These are phyloP conservation scores for Takifugu bimaculatus DNA, from an alignment of 2,113 vertebrate genomes.

Conservation along the genomic window DNA sequence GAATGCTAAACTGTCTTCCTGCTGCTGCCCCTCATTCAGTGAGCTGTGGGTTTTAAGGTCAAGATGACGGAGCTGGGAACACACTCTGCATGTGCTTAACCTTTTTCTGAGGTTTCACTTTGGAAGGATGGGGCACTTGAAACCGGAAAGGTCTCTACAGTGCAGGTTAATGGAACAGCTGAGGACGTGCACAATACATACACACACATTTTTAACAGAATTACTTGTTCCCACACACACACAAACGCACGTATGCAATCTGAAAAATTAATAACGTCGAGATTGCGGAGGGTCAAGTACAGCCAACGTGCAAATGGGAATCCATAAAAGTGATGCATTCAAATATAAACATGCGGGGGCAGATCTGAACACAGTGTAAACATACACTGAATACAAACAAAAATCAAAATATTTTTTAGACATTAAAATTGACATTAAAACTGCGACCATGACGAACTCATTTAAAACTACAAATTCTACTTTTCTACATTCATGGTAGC, in stretches of 20 bases:
- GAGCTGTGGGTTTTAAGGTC: conserved; percentile 31
- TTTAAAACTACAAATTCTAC: no score
- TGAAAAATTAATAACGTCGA: not conserved
- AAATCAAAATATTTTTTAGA: not conserved
- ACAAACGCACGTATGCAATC: not conserved
- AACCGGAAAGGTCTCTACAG: conserved; percentile 20
- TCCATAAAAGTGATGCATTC: conserved; percentile 5
- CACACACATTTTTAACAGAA: not conserved
- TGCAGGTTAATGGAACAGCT: conserved; percentile 17
- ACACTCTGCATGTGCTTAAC: conserved; percentile 53
- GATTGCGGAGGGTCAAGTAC: conserved; percentile 21
- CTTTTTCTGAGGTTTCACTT: conserved; percentile 40
- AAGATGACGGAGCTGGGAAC: conserved; percentile 13
- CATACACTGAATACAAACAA: not conserved
- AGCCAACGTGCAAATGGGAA: conserved; percentile 20
- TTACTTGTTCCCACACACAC: not conserved
- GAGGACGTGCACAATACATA: not conserved
- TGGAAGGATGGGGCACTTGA: conserved; percentile 15
- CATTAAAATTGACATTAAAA: not conserved
- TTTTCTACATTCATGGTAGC: no score
- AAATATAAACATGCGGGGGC: conserved; percentile 1
- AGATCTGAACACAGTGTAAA: conserved; percentile 4
- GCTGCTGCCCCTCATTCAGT: conserved; percentile 22
- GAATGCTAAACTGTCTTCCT: conserved; percentile 1
- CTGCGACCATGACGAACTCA: not conserved